Evolutionary conservation across 1,140 invertebrate species (phyloP).

Genomic region (Drepana arcuata): DNA sequence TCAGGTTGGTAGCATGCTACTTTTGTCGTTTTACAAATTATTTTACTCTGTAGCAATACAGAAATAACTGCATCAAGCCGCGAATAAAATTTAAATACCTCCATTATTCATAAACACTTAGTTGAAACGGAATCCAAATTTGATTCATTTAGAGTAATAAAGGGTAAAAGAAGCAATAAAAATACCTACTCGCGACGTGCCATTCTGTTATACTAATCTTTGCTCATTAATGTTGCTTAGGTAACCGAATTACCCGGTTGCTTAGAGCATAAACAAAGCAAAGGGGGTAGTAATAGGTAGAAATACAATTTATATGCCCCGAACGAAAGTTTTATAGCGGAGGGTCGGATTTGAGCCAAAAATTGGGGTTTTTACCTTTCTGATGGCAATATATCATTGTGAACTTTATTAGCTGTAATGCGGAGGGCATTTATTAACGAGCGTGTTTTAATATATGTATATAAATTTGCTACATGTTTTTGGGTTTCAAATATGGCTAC

Average conservation of each 20-base stretch:
- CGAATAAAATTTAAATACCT: too few relatives aligned
- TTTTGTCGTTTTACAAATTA: too few relatives aligned
- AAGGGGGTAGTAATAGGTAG: conserved; percentile 6
- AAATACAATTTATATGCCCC: conserved; percentile 40
- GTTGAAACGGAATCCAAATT: too few relatives aligned
- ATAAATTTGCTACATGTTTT: too few relatives aligned
- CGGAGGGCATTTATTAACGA: conserved; percentile 29
- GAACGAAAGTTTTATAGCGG: conserved; percentile 41
- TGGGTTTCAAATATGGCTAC: too few relatives aligned
- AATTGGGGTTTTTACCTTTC: conserved; percentile 25
- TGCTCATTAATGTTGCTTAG: conserved; percentile 20
- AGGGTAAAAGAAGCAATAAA: too few relatives aligned
- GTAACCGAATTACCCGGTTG: conserved; percentile 33
- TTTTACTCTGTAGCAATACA: too few relatives aligned
- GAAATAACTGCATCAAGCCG: too few relatives aligned
- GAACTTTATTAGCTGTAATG: conserved; percentile 45
- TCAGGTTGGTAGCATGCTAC: too few relatives aligned
- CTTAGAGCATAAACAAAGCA: conserved; percentile 26
- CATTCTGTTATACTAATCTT: conserved; percentile 12
- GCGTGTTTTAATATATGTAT: conserved; percentile 17
- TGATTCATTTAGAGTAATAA: too few relatives aligned
- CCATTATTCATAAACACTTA: too few relatives aligned
- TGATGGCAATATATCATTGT: conserved; percentile 45
- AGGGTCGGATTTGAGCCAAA: conserved; percentile 26
- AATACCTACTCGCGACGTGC: not conserved